Base-by-base conservation (phyloP, 2,113 vertebrate species). In the Apus apus region DNA sequence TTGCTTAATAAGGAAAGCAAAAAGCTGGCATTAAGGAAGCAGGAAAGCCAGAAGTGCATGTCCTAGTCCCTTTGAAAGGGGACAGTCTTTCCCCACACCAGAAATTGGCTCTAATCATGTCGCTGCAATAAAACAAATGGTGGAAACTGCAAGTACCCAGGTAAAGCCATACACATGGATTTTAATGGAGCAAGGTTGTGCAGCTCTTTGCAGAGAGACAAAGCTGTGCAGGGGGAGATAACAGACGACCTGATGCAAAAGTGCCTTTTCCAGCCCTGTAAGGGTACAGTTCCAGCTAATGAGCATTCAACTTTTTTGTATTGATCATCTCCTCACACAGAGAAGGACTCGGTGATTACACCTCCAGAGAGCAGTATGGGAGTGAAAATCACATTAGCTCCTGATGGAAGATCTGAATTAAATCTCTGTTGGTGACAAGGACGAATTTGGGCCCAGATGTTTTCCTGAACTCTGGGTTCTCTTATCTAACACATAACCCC, bases 1-100 rank as follows among this genome's bases (percentile, higher is more conserved):
- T 22, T 89, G 54, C 30, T 62, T 90, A 90, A 89, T 82, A 85
- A 76, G 60, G 93, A 95, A 85, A 67, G 46, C 73, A 75, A 91
- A 76, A 90, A 81, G 10, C 6, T 91, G 64, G 83, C 83, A 72
- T 76, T 72, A 86, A 68, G 38, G 86, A 93, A 90, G 88, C 10
- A 78, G 27, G 60, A 92, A 83, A 79, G 71, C 22, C 56, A 57
- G 13, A 56, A 54, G 43, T 58, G 8, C 81, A 84, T 13, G 36
- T 77, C 85, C 57, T 66, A 23, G 81, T 32, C 68, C 64, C 58
- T 62, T 5, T 51, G 70, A 85, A 71, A 64, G 9, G 15, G 46
- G 6, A 84, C 6, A 51, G 26, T 27, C 62, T 46, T 62, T 82
- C 16, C 50, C 32, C 34, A 46, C 17, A 23, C 40, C 62, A 70